Conservation (phyloP, 2,113 vertebrate species). For the Gallinago jamesoni region DNA sequence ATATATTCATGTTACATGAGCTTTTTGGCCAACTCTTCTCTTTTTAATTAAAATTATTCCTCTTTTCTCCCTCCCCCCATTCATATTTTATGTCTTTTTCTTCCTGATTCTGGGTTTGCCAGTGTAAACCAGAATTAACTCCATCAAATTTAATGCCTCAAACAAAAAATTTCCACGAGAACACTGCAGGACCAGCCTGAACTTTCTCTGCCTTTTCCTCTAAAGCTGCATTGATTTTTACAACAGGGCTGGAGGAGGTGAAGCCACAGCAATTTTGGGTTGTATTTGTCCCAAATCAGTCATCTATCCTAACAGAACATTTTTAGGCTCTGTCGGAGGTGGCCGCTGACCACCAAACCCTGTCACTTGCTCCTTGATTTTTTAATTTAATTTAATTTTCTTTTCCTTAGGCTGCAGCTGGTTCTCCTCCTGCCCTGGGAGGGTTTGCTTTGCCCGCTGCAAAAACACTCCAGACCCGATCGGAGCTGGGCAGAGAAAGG, state of each 20-base stretch:
- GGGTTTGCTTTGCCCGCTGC: neutral
- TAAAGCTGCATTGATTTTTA: neutral
- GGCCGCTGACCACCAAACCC: neutral
- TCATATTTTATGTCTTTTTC: neutral
- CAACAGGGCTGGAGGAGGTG: neutral
- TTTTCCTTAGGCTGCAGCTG: accelerated
- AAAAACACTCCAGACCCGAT: accelerated
- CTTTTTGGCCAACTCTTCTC: neutral
- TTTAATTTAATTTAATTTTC: neutral
- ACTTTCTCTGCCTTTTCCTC: neutral
- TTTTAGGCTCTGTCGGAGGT: neutral
- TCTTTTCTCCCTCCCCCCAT: neutral
- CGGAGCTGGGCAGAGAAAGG: accelerated
- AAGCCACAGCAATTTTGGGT: neutral
- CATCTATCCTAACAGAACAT: neutral
- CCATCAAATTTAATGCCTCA: neutral
- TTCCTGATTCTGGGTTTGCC: neutral
- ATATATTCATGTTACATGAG: neutral
- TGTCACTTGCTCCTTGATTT: neutral
- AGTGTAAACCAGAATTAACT: neutral
- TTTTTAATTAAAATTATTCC: neutral
- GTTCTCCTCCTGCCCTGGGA: neutral
- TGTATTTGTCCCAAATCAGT: neutral
- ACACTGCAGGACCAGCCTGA: neutral
- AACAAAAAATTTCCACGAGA: neutral